Conservation (phyloP, 1,140 invertebrate genomes). For the Phymorhynchus buccinoides region DNA sequence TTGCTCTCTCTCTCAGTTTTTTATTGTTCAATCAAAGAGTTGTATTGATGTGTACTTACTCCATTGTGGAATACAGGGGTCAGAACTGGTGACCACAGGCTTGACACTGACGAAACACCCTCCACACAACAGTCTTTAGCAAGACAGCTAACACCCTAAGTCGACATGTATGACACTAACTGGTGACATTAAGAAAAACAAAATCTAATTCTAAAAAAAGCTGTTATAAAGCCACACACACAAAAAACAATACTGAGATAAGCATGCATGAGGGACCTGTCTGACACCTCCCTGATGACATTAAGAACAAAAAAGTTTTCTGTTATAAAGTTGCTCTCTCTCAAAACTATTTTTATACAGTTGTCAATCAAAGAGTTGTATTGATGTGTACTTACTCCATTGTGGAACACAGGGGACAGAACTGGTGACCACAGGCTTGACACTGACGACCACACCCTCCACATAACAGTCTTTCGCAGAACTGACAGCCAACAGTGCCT, state of each 20-base stretch:
- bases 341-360: background rate
- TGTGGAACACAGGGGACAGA: constrained; percentile 24
- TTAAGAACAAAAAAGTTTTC: no score
- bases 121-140: constrained; percentile 1
- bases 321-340: no score
- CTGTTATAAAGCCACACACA: no score
- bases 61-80: constrained; percentile 1
- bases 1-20: no score
- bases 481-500: background rate
- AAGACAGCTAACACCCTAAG: background rate
- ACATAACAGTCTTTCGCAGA: constrained; percentile 18
- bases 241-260: no score
- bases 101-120: constrained; percentile 7
- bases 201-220: no score
- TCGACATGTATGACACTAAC: background rate
- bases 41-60: constrained; percentile 10
- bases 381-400: constrained; percentile 6
- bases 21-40: background rate
- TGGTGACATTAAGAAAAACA: no score
- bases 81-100: background rate
- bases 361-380: background rate
- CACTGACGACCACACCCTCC: constrained; percentile 16
- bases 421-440: background rate
- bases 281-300: no score
- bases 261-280: no score